Conservation (phyloP, 2,888 invertebrate species). For the Tenthredo distinguenda region DNA sequence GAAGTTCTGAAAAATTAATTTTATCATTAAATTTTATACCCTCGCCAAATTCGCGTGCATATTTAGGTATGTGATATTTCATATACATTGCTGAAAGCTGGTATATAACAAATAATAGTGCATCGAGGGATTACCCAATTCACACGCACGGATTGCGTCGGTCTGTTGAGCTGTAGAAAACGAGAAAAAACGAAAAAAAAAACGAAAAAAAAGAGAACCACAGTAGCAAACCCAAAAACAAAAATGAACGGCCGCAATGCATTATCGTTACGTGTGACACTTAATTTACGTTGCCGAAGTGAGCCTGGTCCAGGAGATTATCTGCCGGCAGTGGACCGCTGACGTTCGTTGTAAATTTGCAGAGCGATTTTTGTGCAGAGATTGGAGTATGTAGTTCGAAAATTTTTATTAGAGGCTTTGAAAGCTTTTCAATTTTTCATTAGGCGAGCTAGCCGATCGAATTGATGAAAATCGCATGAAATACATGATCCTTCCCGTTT, state of each 20-base stretch:
- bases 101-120: too few relatives aligned
- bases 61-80: neutral
- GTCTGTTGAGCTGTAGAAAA: constrained; percentile 32
- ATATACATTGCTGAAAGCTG: neutral
- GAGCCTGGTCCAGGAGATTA: constrained; percentile 27
- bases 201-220: neutral
- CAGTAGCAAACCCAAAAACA: neutral
- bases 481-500: neutral
- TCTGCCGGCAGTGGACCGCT: constrained; percentile 3
- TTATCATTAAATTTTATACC: neutral
- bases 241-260: constrained; percentile 15
- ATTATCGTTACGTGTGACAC: constrained; percentile 43
- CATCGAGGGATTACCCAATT: neutral
- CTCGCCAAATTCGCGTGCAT: neutral
- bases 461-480: neutral
- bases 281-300: constrained; percentile 42
- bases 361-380: neutral
- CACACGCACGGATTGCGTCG: neutral
- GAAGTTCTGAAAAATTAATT: neutral
- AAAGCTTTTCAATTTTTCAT: neutral
- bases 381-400: neutral
- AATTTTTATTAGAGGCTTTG: neutral
- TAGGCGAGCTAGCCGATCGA: neutral
- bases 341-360: neutral
- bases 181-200: neutral